Evolutionary conservation across 1,140 invertebrate genomes (phyloP).

Genomic region (Papilio machaon): DNA sequence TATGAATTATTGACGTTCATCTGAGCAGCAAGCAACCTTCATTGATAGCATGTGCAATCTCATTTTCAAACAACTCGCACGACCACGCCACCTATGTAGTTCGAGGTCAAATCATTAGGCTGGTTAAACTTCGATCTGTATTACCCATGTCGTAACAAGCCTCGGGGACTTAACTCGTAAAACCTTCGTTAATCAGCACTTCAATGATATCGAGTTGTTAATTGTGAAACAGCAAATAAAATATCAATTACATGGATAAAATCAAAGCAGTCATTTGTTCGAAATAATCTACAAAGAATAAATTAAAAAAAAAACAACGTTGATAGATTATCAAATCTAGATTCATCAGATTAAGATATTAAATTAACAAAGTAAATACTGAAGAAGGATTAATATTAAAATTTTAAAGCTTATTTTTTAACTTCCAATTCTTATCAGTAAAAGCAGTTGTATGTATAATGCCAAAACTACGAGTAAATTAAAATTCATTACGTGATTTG

Average conservation of each 20-base stretch:
- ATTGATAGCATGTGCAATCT: slow-evolving; percentile 44
- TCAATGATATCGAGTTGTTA: slow-evolving; percentile 40
- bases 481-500: background rate
- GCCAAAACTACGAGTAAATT: no score
- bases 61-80: slow-evolving; percentile 63
- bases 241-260: slow-evolving; percentile 5
- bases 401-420: no score
- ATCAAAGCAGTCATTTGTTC: background rate
- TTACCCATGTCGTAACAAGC: slow-evolving; percentile 52
- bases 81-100: slow-evolving; percentile 56
- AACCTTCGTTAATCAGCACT: slow-evolving; percentile 44
- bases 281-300: background rate
- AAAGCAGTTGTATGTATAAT: no score
- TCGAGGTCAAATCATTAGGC: slow-evolving; percentile 61
- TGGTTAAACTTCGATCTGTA: slow-evolving; percentile 58
- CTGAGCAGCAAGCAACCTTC: slow-evolving; percentile 44
- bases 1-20: slow-evolving; percentile 40
- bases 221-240: slow-evolving; percentile 17
- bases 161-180: slow-evolving; percentile 39
- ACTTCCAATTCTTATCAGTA: no score
- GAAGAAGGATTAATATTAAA: no score
- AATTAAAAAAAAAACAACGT: no score
- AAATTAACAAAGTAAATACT: no score
- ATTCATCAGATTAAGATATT: no score
- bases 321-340: no score